Evolutionary conservation across 2,888 invertebrate genomes (phyloP), one percentile per base, ranked within the genome.

Genomic region (Callosobruchus maculatus): DNA sequence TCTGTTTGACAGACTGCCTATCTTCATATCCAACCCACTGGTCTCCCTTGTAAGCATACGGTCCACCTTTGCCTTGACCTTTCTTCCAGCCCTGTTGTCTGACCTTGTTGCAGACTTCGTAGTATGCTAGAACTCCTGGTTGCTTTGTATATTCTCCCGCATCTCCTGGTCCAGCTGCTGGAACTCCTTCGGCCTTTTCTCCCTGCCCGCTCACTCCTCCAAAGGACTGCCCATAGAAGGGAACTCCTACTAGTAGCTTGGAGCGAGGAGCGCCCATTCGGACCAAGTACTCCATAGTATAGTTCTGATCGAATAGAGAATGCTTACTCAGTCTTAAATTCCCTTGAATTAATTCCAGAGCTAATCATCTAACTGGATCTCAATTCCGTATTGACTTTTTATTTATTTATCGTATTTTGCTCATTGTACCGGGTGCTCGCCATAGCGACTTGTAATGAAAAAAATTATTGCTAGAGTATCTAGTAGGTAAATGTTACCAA

Each of bases 21-120:
- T 96, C 95, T 83, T 97, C 97, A 83, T 92, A 97, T 68, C 96
- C 94, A 67, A 96, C 95, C 96, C 97, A 97, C 83, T 97, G 96
- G 81, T 95, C 92, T 69, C 91, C 91, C 9, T 90, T 89, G 86
- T 93, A 92, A 0, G 96, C 92, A 83, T 93, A 95, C 0, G 97
- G 96, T 1, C 93, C 94, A 0, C 89, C 87, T 72, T 90, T 89
- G 0, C 89, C 88, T 72, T 90, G 89, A 72, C 89, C 88, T 75
- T 87, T 87, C n/a, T 91, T 91, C 94, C 94, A 95, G 26, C 91
- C 90, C 71, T 91, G 87, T 76, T 91, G 91, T 78, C 91, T 91
- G 22, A 93, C 90, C 86, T 91, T 90, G 73, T 93, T 91, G 82
- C 95, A 95, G 77, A 96, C 92, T 88, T 96, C 96, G 82, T 95